Percentiles rank a stretch among this genome's conserved stretches.
Conservation (phyloP, 2,888 invertebrate species). For the Hybos culiciformis region DNA sequence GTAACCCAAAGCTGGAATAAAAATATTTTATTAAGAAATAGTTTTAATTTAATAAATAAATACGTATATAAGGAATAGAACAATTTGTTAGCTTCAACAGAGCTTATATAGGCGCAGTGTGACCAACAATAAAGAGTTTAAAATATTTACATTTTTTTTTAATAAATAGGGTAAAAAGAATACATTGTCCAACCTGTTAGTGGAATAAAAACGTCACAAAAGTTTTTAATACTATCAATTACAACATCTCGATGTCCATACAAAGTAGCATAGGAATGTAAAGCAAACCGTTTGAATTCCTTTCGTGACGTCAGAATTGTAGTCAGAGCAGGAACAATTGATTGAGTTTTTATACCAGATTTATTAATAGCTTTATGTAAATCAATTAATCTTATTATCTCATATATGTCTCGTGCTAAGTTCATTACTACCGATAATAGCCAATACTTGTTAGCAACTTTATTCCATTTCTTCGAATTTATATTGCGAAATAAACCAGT, state of each 20-base stretch:
- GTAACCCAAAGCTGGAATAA: slow-evolving; percentile 67
- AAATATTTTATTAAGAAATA: no score
- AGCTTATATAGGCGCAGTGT: no score
- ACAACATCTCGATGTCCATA: slow-evolving; percentile 48
- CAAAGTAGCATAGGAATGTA: slow-evolving; percentile 24
- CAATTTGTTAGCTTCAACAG: no score
- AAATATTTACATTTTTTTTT: no score
- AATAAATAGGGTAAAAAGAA: no score
- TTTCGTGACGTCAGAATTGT: slow-evolving; percentile 20
- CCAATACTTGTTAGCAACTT: slow-evolving; percentile 69
- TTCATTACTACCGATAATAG: slow-evolving; percentile 67
- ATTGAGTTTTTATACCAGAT: slow-evolving; percentile 27
- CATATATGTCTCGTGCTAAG: slow-evolving; percentile 70
- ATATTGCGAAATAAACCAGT: slow-evolving; percentile 51
- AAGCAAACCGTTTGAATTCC: slow-evolving; percentile 20
- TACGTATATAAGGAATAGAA: no score
- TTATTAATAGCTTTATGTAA: slow-evolving; percentile 37
- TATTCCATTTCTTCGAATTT: slow-evolving; percentile 63
- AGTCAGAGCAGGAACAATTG: no score
- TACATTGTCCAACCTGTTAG: no score
- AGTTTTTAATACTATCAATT: slow-evolving; percentile 72
- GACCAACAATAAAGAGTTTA: no score
- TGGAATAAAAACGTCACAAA: slow-evolving; percentile 78
- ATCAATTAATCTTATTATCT: slow-evolving; percentile 53
- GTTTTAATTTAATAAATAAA: no score